Base-by-base conservation (phyloP, 1,140 invertebrate species). In the Drosophila suzukii region DNA sequence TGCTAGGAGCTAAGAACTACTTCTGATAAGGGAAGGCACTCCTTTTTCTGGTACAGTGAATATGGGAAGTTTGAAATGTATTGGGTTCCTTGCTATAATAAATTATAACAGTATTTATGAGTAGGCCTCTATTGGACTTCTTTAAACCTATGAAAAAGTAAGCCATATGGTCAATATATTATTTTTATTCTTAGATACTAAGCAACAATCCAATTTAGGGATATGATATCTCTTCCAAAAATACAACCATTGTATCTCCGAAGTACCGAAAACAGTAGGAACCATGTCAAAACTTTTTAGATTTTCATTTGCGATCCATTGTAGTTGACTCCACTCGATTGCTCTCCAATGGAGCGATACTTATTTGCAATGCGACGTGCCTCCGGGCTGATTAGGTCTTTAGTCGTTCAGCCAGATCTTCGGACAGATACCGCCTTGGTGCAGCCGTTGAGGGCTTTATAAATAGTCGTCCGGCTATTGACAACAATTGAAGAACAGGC, bases 381-480 rank as follows among this genome's bases (percentile, higher is more conserved):
- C 46, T 63, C 36, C 60, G 36, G 38, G 46, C 38, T 68, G 47
- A 68, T 65, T 53, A 44, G 46, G 20, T 53, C 39, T 46, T 24
- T 44, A 17, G 13, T 36, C 24, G n/a, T 24, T 10, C 27, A 39
- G 10, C 49, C 20, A 77, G 62, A 68, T 71, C 36, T 27, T 39
- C 10, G 43, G 3, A 27, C 20, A 70, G 51, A 57, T 57, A 71
- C 17, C 36, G 13, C 36, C 11, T 5, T 41, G 34, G n/a, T 71
- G 61, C 49, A 68, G 47, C 12, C 20, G 41, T 15, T 63, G 43
- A 58, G 43, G 47, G 12, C 63, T 67, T 66, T 85, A 85, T 78
- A 83, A 80, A 80, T 84, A 84, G 79, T 62, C 53, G 54, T n/a
- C 63, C 20, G 56, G 34, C 76, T 82, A 78, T 81, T 70, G 81